Evolutionary conservation across 2,888 invertebrate species (phyloP).

Genomic region (Drosophila rubida): DNA sequence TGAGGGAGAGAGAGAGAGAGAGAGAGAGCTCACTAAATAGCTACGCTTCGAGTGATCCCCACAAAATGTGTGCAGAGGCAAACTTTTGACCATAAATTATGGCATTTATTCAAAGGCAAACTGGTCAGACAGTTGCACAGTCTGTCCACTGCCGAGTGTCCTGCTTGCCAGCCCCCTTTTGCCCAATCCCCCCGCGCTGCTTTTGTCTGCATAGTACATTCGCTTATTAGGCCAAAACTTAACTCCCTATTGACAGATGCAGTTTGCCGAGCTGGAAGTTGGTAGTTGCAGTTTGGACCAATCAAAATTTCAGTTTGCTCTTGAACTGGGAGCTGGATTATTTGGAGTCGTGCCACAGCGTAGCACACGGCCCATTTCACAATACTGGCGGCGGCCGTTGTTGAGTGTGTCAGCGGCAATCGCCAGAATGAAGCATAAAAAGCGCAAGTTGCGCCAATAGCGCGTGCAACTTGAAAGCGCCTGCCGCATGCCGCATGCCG

Average conservation of each 20-base stretch:
- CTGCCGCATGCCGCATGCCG: slow-evolving; percentile 75
- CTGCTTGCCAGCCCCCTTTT: neutral
- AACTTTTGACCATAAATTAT: slow-evolving; percentile 80
- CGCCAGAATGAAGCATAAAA: slow-evolving; percentile 60
- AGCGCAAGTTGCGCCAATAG: slow-evolving; percentile 77
- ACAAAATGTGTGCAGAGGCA: slow-evolving; percentile 78
- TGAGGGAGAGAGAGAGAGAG: neutral
- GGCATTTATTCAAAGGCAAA: slow-evolving; percentile 81
- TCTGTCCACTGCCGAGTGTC: slow-evolving; percentile 31
- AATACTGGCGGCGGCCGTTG: slow-evolving; percentile 17
- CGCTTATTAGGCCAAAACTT: slow-evolving; percentile 66
- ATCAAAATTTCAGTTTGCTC: slow-evolving; percentile 61
- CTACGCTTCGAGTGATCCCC: slow-evolving; percentile 73
- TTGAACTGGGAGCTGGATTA: neutral
- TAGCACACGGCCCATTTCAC: slow-evolving; percentile 35
- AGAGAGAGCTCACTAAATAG: slow-evolving; percentile 62
- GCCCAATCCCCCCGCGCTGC: neutral
- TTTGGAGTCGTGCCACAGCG: too few species aligned
- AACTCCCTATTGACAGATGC: slow-evolving; percentile 60
- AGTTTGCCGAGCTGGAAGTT: slow-evolving; percentile 6
- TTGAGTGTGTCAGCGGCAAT: slow-evolving; percentile 47
- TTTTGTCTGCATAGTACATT: slow-evolving; percentile 25
- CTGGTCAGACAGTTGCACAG: slow-evolving; percentile 43
- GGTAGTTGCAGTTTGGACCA: slow-evolving; percentile 50
- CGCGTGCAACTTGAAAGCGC: slow-evolving; percentile 76